These are phyloP conservation scores for Pteromalus puparum DNA, from an alignment of 1,140 invertebrate genomes.

Conservation along the genomic window DNA sequence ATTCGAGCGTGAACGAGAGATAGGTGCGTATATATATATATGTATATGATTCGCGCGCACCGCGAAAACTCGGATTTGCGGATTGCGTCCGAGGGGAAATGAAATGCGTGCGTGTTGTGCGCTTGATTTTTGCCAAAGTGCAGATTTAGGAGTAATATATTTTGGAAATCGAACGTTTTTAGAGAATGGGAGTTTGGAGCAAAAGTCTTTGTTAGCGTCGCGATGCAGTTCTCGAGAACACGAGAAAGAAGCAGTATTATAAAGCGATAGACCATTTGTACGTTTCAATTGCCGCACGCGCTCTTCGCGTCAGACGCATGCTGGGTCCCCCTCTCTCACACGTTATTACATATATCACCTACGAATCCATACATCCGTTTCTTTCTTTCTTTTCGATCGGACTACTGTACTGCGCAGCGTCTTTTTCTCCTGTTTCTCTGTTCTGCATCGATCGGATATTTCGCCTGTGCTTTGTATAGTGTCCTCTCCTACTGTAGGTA, in stretches of 20 bases:
- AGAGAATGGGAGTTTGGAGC: not conserved
- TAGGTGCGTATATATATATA: not conserved
- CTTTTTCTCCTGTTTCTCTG: not conserved
- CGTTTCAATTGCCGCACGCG: conserved; percentile 12
- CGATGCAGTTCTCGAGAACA: not conserved
- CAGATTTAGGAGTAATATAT: too few relatives aligned
- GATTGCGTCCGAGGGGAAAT: not conserved
- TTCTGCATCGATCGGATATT: not conserved
- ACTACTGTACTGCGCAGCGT: too few relatives aligned
- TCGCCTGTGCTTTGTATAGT: not conserved
- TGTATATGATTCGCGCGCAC: not conserved
- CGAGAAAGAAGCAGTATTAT: not conserved
- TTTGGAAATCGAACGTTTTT: not conserved
- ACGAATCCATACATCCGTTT: not conserved
- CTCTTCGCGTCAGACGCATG: conserved; percentile 20
- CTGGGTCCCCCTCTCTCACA: conserved; percentile 1
- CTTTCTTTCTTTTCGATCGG: not conserved
- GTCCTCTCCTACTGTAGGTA: too few relatives aligned
- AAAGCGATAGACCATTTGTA: conserved; percentile 8
- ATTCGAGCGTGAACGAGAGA: conserved; percentile 24
- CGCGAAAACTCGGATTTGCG: not conserved
- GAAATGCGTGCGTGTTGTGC: too few relatives aligned
- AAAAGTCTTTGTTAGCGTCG: not conserved
- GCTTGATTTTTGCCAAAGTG: too few relatives aligned
- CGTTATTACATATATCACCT: not conserved